Evolutionary conservation across 1,140 invertebrate species (phyloP), one percentile per base, ranked within the genome.

Genomic region (Drosophila neocordata): DNA sequence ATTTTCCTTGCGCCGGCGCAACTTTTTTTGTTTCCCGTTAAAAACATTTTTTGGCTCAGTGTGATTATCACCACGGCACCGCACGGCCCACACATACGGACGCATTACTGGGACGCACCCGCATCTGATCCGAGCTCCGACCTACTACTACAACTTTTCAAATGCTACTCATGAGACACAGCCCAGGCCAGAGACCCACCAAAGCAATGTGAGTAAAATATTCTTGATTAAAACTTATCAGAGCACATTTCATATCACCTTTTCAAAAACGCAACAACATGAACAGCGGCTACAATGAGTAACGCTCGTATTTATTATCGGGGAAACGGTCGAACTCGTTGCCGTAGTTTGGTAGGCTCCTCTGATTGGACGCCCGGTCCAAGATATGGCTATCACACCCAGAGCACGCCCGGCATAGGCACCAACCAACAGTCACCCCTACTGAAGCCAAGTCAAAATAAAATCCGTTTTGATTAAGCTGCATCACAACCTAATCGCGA

Each of bases 191-290:
- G 41, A 48, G 73, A 73, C 71, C 78, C 79, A 84, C 82, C 82
- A 87, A 85, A 84, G 83, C 83, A 88, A 84, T 73, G 73, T 78
- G 81, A 85, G 81, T 85, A 78, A 87, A 90, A 90, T 72, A 79
- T 85, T 90, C 83, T 81, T 90, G 88, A 90, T 90, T 90, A 90
- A 90, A 90, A 90, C 83, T 90, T 90, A 90, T 90, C 88, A 90
- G 89, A 90, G 78, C 79, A 87, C 83, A 90, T 82, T 90, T 85
- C 88, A 90, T 90, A 90, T 90, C 88, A 90, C 88, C 88, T 90
- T 90, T 90, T 79, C 73, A 90, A 79, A 88, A 85, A 85, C 77
- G 77, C 77, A 87, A 73, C 76, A 83, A 64, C 69, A 79, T 44
- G 41, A 15, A 44, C 41, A 44, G 13, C 65, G 77, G 37, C 13